Percentiles rank a stretch among this genome's conserved stretches.
phyloP scores from a whole-genome alignment of 2,113 vertebrate species.

The Plestiodon gilberti region DNA sequence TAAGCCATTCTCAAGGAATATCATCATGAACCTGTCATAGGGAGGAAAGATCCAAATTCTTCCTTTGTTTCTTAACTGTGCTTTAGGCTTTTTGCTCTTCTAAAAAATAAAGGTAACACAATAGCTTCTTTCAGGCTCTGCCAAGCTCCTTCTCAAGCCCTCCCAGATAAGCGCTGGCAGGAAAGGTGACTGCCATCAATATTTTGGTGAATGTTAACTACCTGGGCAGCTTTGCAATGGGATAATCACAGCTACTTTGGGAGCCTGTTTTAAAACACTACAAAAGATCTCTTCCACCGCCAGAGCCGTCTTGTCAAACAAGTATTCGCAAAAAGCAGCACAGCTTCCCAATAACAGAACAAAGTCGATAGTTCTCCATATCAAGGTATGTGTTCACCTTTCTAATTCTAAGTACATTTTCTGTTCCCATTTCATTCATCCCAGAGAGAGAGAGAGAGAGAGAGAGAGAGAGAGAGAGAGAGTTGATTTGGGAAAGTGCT shows the following conservation, averaged over 20 bases:
- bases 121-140: constrained; percentile 77
- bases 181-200: constrained; percentile 64
- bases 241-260: not conserved
- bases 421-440: constrained; percentile 1
- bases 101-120: constrained; percentile 73
- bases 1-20: constrained; percentile 47
- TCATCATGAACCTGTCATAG: constrained; percentile 20
- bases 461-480: not conserved
- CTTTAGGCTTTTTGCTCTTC: not conserved
- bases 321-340: not conserved
- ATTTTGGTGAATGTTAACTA: constrained; percentile 63
- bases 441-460: not conserved
- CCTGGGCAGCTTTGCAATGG: constrained; percentile 47
- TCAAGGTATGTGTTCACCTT: constrained; percentile 51
- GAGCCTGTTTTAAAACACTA: constrained; percentile 27
- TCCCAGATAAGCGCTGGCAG: constrained; percentile 73
- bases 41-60: constrained; percentile 56
- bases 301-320: not conserved
- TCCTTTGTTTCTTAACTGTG: constrained; percentile 72
- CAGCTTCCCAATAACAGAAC: constrained; percentile 9
- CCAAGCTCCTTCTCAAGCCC: constrained; percentile 53
- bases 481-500: not conserved
- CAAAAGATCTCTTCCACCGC: constrained; percentile 20
- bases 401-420: not conserved
- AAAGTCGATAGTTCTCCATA: not conserved